Conservation (phyloP, 1,140 invertebrate species). For the Riptortus pedestris region DNA sequence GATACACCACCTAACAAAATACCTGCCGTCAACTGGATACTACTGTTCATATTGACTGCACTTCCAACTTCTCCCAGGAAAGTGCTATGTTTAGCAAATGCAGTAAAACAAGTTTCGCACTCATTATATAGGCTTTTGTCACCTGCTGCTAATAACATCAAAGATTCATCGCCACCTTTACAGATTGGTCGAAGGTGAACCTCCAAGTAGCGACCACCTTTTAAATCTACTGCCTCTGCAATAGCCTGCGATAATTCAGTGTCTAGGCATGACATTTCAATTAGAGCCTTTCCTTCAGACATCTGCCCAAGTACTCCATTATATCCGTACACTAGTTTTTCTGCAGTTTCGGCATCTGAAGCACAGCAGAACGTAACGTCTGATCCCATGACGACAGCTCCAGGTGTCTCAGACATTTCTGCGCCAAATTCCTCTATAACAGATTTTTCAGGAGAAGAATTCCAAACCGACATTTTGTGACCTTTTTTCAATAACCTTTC, state of each 20-base stretch:
- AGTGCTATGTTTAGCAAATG: not conserved
- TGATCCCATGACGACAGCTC: constrained; percentile 78
- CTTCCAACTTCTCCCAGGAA: constrained; percentile 66
- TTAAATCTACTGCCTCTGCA: constrained; percentile 49
- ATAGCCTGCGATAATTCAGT: constrained; percentile 88
- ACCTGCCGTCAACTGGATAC: constrained; percentile 77
- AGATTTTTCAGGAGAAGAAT: constrained; percentile 78
- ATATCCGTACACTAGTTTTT: constrained; percentile 89
- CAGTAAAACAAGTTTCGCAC: constrained; percentile 77
- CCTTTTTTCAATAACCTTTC: constrained; percentile 90
- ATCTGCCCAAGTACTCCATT: constrained; percentile 83
- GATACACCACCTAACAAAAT: constrained; percentile 77
- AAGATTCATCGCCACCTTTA: constrained; percentile 58
- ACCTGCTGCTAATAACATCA: constrained; percentile 81
- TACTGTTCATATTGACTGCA: constrained; percentile 88
- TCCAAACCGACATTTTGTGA: constrained; percentile 89
- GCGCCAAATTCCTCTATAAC: constrained; percentile 55
- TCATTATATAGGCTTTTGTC: constrained; percentile 81
- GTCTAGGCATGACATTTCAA: constrained; percentile 94
- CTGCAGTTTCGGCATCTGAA: constrained; percentile 80
- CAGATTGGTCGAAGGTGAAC: constrained; percentile 77
- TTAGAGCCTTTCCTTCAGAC: constrained; percentile 71
- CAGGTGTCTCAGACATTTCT: constrained; percentile 52
- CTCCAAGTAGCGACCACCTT: constrained; percentile 87
- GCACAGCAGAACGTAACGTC: constrained; percentile 95